Evolutionary conservation across 2,888 invertebrate genomes (phyloP).

Genomic region (Melanchra persicariae): DNA sequence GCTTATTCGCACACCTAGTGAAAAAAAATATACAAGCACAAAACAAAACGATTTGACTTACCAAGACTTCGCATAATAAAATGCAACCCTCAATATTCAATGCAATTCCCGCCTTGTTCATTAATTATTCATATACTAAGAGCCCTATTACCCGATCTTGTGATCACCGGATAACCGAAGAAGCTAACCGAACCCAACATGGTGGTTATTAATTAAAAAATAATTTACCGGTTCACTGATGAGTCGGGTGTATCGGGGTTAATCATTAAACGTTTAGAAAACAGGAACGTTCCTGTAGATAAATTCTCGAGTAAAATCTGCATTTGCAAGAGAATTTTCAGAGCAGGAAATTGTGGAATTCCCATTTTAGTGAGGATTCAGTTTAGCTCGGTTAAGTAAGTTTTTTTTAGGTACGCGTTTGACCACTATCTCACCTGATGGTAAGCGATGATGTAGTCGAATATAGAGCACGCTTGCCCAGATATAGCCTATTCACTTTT

Average conservation of each 20-base stretch:
- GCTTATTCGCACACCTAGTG: no score
- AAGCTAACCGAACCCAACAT: background rate
- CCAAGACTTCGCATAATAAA: no score
- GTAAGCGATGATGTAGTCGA: no score
- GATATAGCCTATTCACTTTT: no score
- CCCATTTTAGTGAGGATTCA: slow-evolving; percentile 5
- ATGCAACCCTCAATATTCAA: slow-evolving; percentile 9
- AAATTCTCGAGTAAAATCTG: background rate
- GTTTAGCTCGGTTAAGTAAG: background rate
- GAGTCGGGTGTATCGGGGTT: slow-evolving; percentile 8
- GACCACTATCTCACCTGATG: no score
- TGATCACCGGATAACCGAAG: slow-evolving; percentile 1
- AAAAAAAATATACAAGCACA: no score
- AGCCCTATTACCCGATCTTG: background rate
- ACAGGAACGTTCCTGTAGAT: background rate
- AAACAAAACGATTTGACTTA: no score
- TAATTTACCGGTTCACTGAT: slow-evolving; percentile 23
- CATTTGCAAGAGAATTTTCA: slow-evolving; percentile 8
- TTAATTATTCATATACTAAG: slow-evolving; percentile 23
- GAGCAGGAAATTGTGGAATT: slow-evolving; percentile 5
- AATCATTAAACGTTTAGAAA: slow-evolving; percentile 13
- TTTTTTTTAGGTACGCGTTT: no score
- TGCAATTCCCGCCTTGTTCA: background rate
- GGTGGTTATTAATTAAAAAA: slow-evolving; percentile 36
- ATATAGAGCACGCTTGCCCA: no score